Conservation (phyloP, 2,797 vertebrate species). For the Otolemur crassicaudatus region DNA sequence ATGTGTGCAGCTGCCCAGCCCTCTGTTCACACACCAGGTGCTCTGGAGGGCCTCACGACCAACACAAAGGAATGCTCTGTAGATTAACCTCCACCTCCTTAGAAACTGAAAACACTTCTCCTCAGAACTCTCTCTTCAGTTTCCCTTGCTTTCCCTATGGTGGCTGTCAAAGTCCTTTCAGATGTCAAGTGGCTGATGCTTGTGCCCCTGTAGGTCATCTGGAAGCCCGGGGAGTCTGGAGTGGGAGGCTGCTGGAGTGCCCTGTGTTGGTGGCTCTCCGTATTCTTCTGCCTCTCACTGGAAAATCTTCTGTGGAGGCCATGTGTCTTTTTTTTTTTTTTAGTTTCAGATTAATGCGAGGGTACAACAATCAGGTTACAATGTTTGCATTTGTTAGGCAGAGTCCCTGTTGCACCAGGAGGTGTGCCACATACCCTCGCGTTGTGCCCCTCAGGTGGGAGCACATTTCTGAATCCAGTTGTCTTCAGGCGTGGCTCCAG, state of each 20-base stretch:
- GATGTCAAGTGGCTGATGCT: not conserved
- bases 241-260: no score
- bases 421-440: no score
- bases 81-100: not conserved
- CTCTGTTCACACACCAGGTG: not conserved
- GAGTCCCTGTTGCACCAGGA: no score
- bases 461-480: not conserved
- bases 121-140: not conserved
- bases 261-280: not conserved
- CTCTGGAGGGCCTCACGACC: not conserved
- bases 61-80: not conserved
- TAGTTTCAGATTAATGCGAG: no score
- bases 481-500: not conserved
- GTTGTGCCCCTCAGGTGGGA: no score
- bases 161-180: not conserved
- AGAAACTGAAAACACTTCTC: not conserved
- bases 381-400: no score
- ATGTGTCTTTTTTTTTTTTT: not conserved
- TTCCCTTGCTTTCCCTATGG: not conserved
- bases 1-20: not conserved
- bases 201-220: not conserved
- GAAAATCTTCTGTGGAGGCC: not conserved
- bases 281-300: not conserved
- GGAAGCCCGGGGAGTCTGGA: not conserved
- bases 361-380: no score